Base-by-base conservation (phyloP, 2,113 vertebrate genomes). In the Gorsachius goisagi region DNA sequence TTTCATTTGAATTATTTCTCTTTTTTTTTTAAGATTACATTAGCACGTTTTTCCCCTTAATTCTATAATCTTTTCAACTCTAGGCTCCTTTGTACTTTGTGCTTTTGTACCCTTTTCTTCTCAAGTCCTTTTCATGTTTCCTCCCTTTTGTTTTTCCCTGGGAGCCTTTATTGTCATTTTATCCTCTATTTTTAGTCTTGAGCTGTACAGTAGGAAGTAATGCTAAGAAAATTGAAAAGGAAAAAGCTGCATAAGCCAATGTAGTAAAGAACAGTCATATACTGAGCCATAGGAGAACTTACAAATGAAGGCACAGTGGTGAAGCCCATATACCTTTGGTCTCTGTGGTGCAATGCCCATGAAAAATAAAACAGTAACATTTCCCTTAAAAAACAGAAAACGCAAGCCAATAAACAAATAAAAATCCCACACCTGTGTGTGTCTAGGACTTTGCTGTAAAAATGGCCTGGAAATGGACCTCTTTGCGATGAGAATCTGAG, bases 91-190 rank as follows among this genome's bases (percentile, higher is more conserved):
- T 97, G 95, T 93, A 91, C 83, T 95, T 35, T 24, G 23, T 95
- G 92, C 95, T 97, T 97, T 98, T 97, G 67, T 97, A 92, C 74
- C 84, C 91, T 97, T 97, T 97, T 96, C 77, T 97, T 97, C 97
- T 95, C 74, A 92, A 96, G 91, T 90, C 71, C 95, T 97, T 98
- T 98, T 98, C 94, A 97, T 98, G 96, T 96, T 95, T 95, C 76
- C 67, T 94, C 77, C 83, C 84, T 97, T 98, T 98, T 97, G 96
- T 98, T 97, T 97, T 96, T 97, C 91, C 88, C 91, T 78, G 64
- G 88, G 86, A 97, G 93, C 92, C 84, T 97, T 97, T 96, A 96
- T 97, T 97, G 94, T 96, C 82, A 93, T 96, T 96, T 94, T 91
- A 93, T 89, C 86, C 96, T 97, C 97, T 96, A 93, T 97, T 97